Conservation (phyloP, 2,797 vertebrate genomes). For the Arremon brunneinucha region DNA sequence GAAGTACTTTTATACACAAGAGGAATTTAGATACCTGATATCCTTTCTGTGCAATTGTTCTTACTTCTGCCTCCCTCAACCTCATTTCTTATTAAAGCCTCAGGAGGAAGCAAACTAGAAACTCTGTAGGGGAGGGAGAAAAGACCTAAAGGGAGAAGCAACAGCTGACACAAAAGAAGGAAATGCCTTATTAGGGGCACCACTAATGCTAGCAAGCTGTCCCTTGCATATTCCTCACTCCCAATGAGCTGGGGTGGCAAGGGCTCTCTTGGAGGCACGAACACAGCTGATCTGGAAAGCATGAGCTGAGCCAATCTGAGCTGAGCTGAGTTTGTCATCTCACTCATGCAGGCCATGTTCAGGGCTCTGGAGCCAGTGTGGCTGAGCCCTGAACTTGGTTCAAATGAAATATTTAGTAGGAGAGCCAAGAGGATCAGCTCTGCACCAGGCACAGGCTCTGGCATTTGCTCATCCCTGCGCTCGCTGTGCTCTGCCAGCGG, state of each 20-base stretch:
- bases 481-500: not conserved
- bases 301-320: not conserved
- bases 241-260: not conserved
- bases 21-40: not conserved
- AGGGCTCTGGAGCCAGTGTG: not conserved
- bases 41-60: not conserved
- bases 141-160: not conserved
- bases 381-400: not conserved
- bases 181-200: not conserved
- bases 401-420: not conserved
- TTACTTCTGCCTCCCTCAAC: not conserved
- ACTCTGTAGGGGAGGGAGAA: not conserved
- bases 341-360: not conserved
- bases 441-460: not conserved
- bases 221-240: not conserved
- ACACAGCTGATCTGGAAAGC: not conserved
- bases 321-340: not conserved
- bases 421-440: not conserved
- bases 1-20: not conserved
- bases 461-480: not conserved
- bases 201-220: not conserved
- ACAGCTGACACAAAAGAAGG: not conserved
- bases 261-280: not conserved
- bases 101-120: not conserved
- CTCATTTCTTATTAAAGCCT: conserved; percentile 3